A percentile compares a stretch with the other conserved stretches of the same genome.
phyloP scores from a whole-genome alignment of 2,797 vertebrate genomes.

The Lophotriccus pileatus region DNA sequence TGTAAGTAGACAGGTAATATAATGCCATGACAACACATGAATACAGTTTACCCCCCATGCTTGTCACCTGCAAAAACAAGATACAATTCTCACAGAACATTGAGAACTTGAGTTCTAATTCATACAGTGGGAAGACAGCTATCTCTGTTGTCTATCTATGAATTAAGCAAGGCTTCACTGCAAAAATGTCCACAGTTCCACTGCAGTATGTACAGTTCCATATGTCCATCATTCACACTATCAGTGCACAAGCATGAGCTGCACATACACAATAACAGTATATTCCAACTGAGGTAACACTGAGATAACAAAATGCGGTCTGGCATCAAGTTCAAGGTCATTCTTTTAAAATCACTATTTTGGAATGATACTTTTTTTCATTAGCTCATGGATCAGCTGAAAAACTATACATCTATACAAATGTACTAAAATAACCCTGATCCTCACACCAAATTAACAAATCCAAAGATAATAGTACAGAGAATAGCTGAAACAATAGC shows the following conservation, averaged over 20 bases:
- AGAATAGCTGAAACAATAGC: neutral
- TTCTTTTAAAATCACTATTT: neutral
- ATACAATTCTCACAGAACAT: neutral
- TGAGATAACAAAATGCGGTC: neutral
- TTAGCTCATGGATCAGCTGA: neutral
- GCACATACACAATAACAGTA: neutral
- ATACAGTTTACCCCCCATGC: neutral
- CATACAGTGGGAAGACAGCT: neutral
- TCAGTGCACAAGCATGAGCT: neutral
- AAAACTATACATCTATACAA: neutral
- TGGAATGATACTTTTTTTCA: neutral
- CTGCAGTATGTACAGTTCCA: neutral
- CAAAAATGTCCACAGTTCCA: neutral
- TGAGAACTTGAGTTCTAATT: neutral
- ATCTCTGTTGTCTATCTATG: neutral
- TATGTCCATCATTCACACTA: neutral
- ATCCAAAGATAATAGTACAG: neutral
- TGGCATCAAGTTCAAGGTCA: neutral
- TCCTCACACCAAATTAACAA: neutral
- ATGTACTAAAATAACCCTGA: neutral
- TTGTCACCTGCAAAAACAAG: slow-evolving; percentile 9
- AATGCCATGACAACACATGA: slow-evolving; percentile 16
- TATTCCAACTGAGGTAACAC: neutral
- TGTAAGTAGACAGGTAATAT: slow-evolving; percentile 18
- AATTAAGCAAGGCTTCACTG: neutral